Evolutionary conservation across 2,888 invertebrate species (phyloP), one percentile per base, ranked within the genome.

Genomic region (Merodon equestris): DNA sequence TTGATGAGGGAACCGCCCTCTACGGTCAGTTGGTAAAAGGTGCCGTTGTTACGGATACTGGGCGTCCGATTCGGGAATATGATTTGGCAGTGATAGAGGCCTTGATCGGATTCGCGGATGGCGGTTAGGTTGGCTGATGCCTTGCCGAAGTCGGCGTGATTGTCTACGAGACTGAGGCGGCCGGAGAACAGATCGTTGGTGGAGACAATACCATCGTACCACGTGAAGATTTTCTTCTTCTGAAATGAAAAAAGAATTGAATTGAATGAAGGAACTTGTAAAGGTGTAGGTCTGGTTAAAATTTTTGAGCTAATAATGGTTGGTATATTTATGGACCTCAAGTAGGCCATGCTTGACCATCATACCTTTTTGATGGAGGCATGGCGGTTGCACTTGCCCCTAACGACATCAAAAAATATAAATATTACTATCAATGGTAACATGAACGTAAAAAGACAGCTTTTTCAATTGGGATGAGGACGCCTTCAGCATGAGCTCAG

Each of bases 21-120:
- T 40, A 97, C 97, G 66, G 94, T 92, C 68, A 97, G 92, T 87
- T 94, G 93, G 87, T 95, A 96, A 93, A 95, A 95, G 18, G 97
- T 96, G 82, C 97, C 97, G 89, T 97, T 97, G 87, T 94, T 94
- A 82, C 94, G 91, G 27, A 93, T 92, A 82, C 93, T 94, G n/a
- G 96, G 96, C 63, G 94, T 92, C 84, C 96, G 92, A 89, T 96
- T 96, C 76, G 97, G 94, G 88, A 96, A 97, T 85, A 94, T 92
- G 81, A 97, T 93, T 86, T 92, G 93, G 90, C 97, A 97, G 90
- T 96, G 95, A 90, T 96, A 97, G 92, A 96, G 95, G 83, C 97
- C 97, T 85, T 94, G 93, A 89, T 97, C 97, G 57, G 94, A 92
- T 89, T 96, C 96, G 81, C 95, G 91, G 84, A 97, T 95, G 83